Evolutionary conservation across 2,797 vertebrate genomes (phyloP).

Genomic region (Pelochelys cantorii): DNA sequence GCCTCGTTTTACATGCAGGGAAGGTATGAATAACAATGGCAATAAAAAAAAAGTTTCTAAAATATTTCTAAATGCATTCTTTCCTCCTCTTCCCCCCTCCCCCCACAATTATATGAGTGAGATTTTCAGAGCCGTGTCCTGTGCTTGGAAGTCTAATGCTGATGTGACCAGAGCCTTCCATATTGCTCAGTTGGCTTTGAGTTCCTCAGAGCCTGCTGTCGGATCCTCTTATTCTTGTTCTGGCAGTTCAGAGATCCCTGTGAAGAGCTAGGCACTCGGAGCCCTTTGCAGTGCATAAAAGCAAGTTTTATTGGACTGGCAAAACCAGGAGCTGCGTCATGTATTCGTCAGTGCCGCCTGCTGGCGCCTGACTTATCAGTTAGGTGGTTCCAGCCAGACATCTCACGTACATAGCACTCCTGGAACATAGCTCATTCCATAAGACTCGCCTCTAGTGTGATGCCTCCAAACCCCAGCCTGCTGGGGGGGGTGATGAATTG

Average conservation of each 20-base stretch:
- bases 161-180: neutral
- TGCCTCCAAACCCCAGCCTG: neutral
- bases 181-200: neutral
- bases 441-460: neutral
- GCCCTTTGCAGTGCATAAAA: neutral
- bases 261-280: neutral
- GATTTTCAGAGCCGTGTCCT: slow-evolving; percentile 33
- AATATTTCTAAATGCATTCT: slow-evolving; percentile 22
- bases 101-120: neutral
- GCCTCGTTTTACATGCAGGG: neutral
- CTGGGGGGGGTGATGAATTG: neutral
- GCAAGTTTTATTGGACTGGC: neutral
- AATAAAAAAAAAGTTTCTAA: slow-evolving; percentile 31
- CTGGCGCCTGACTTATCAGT: neutral
- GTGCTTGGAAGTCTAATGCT: slow-evolving; percentile 44
- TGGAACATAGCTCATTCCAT: neutral
- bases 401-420: neutral
- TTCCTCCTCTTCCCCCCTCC: neutral
- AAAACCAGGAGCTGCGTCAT: neutral
- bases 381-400: neutral
- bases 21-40: slow-evolving; percentile 35
- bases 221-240: neutral
- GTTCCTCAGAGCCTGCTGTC: slow-evolving; percentile 18
- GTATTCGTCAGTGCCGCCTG: neutral
- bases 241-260: neutral